Base-by-base conservation (phyloP, 2,113 vertebrate species). In the Talpa occidentalis region DNA sequence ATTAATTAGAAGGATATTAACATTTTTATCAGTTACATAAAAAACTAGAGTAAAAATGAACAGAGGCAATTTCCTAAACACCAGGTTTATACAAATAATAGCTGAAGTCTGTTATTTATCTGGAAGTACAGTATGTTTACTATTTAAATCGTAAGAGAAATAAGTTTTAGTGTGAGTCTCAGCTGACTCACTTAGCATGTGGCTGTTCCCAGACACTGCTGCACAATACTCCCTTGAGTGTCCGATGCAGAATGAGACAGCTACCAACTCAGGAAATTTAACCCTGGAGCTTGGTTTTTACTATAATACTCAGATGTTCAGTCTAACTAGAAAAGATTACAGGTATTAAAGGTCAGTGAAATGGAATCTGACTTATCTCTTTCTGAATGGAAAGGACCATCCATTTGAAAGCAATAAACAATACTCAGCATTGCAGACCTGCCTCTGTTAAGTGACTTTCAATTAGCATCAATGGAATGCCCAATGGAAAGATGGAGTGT, bases 361-460 rank as follows among this genome's bases (percentile, higher is more conserved):
- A 37, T 78, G 44, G 66, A 67, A 62, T 90, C 69, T 84, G 86
- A 85, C 59, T 74, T 96, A 78, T 94, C 35, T 56, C 40, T 70
- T 89, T 87, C 66, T 87, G 56, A 72, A 60, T 64, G 56, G 73
- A 94, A 87, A 94, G 56, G 40, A 59, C 64, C 42, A 78, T 94
- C 30, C 35, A 4, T 81, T 2, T 86, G 78, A 83, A 17, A 73
- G 28, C 44, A 7, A 22, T 60, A 14, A 42, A 40, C 42, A 91
- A 44, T 90, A 54, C 62, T 85, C 54, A 81, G 80, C 69, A 84
- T 19, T 66, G 56, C 40, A 10, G 70, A 35, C 19, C 77, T 90
- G 40, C 30, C 35, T 84, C 72, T 78, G 49, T 93, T 95, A 90
- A 92, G 56, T 95, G 92, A 62, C 93, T 95, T 95, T 95, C 70